Evolutionary conservation across 53 echinoderm and acorn worm species (phyloP), one percentile per base, ranked within the genome.

Genomic region (Astropecten irregularis): DNA sequence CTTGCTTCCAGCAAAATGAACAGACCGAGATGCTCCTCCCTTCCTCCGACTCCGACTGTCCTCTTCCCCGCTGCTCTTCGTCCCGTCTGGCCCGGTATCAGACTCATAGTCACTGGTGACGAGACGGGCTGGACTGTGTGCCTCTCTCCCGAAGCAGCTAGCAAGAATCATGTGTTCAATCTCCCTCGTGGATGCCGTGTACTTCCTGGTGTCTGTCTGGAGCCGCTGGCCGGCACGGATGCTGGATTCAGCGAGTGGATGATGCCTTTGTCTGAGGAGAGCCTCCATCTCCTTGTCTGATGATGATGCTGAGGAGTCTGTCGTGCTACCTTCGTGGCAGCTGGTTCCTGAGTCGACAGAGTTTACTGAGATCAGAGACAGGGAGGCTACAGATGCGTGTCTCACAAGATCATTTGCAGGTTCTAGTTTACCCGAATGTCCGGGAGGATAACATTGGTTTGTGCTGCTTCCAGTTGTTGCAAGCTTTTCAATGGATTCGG

Each of bases 21-120:
- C 76, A 4, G 57, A 40, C 26, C 76, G 76, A 16, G 76, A 55
- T 18, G 26, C 58, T 7, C 77, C 77, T 29, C 29, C 30, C 48
- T 51, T 82, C 52, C 35, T 69, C 59, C n/a, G n/a, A n/a, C 84
- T 84, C 46, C 55, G 51, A 2, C 42, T 42, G 13, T 60, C 38
- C 44, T 66, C 29, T 0, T 11, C n/a, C 9, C 26, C 28, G 35
- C 5, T 33, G 22, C 20, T 22, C 26, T 20, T 85, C 14, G 22
- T 21, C 34, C 18, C 42, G 19, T 76, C 65, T 4, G 86, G 64
- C 31, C 73, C 82, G 9, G 88, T 58, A 62, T 88, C 88, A 2
- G 88, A 83, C 50, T 88, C 88, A 65, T 88, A 88, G 61, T 88
- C 88, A 54, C 88, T 88, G 33, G 88, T 88, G 21, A 62, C 46